These are phyloP conservation scores for Mola mola DNA, from an alignment of 2,113 vertebrate species.

Conservation along the genomic window DNA sequence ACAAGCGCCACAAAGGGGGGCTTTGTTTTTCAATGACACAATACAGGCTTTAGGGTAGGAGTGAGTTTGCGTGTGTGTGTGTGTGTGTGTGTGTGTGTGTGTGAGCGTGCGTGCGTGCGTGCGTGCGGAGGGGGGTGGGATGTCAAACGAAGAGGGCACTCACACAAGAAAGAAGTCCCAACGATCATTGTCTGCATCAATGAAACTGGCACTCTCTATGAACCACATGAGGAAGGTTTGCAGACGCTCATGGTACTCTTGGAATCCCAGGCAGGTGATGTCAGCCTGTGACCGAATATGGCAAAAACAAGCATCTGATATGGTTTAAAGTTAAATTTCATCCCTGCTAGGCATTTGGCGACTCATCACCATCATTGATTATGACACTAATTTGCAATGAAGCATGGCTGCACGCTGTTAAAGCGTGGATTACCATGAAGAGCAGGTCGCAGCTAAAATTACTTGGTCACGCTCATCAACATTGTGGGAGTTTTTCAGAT, in stretches of 20 bases:
- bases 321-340: background rate
- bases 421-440: too few species aligned
- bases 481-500: too few species aligned
- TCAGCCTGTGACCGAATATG: slow-evolving; percentile 85
- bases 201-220: slow-evolving; percentile 99
- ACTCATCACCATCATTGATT: background rate
- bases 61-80: slow-evolving; percentile 9
- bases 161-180: slow-evolving; percentile 99
- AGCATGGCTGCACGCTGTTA: too few species aligned
- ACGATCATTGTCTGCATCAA: slow-evolving; percentile 97
- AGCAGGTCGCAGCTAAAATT: too few species aligned
- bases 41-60: slow-evolving; percentile 79
- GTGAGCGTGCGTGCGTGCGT: too few species aligned
- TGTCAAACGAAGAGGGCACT: slow-evolving; percentile 91
- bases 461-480: too few species aligned
- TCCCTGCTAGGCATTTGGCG: background rate
- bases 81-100: background rate
- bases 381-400: too few species aligned
- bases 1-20: slow-evolving; percentile 89
- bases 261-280: slow-evolving; percentile 93
- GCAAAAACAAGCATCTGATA: background rate
- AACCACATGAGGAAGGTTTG: slow-evolving; percentile 99
- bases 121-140: slow-evolving; percentile 60
- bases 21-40: slow-evolving; percentile 82
- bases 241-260: slow-evolving; percentile 96